Conservation (phyloP, 1,140 invertebrate species). For the Cydia splendana region DNA sequence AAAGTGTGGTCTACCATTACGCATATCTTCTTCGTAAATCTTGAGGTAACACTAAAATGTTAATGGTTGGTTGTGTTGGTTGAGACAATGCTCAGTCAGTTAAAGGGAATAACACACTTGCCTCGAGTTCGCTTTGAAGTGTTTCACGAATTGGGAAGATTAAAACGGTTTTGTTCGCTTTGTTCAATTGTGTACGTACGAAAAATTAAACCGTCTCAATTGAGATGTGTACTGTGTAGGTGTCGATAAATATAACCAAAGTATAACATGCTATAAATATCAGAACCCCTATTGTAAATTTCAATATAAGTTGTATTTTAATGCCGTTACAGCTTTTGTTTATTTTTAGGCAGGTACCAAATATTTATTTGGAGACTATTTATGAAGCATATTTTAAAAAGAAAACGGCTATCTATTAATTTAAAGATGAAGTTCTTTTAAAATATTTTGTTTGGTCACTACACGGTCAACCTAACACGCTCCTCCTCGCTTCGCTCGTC, state of each 20-base stretch:
- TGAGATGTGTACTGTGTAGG: not conserved
- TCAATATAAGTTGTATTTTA: too few species aligned
- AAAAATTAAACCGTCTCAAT: not conserved
- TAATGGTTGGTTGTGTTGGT: not conserved
- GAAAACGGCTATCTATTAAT: too few species aligned
- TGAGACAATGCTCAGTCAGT: not conserved
- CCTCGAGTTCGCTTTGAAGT: constrained; percentile 30
- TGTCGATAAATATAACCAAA: not conserved
- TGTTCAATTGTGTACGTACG: constrained; percentile 15
- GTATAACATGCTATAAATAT: not conserved
- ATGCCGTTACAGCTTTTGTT: too few species aligned
- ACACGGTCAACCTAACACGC: too few species aligned
- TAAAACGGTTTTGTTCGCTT: constrained; percentile 29
- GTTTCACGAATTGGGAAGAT: constrained; percentile 25
- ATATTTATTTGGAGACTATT: too few species aligned
- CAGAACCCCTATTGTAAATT: too few species aligned
- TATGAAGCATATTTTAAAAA: too few species aligned
- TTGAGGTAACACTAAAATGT: not conserved
- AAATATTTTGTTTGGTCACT: too few species aligned
- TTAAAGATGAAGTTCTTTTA: too few species aligned
- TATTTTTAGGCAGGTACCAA: too few species aligned
- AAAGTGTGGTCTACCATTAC: not conserved
- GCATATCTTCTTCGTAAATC: not conserved
- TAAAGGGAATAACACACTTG: not conserved
- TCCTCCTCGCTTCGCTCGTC: too few species aligned